A percentile compares a stretch with the other conserved stretches of the same genome.
phyloP scores from a whole-genome alignment of 1,140 invertebrate species.

The Acromyrmex charruanus region DNA sequence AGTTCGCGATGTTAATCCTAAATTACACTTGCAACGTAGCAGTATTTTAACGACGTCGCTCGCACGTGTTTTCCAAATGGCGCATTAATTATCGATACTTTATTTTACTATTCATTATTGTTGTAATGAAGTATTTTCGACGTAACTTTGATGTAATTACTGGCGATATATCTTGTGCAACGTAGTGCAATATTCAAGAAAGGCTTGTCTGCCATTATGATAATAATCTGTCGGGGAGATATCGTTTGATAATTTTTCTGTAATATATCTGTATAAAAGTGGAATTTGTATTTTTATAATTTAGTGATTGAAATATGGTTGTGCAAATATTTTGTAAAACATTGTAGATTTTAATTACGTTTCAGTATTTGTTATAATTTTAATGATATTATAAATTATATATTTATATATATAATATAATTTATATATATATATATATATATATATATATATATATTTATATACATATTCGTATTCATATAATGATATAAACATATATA shows the following conservation, averaged over 20 bases:
- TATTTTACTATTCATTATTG: neutral
- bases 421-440: too few relatives aligned
- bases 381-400: neutral
- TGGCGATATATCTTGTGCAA: conserved; percentile 32
- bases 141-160: neutral
- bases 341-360: neutral
- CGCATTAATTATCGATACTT: neutral
- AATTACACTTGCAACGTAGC: neutral
- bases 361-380: neutral
- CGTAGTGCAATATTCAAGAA: conserved; percentile 19
- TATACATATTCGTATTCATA: neutral
- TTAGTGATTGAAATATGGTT: neutral
- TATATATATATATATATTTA: neutral
- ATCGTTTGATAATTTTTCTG: conserved; percentile 11
- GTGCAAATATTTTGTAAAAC: neutral
- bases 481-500: too few relatives aligned
- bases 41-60: neutral
- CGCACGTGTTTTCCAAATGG: neutral
- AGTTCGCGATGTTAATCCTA: neutral
- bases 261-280: neutral
- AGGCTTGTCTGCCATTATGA: conserved; percentile 32
- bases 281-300: neutral
- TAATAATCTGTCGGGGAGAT: neutral
- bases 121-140: neutral
- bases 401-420: neutral